Evolutionary conservation across 2,113 vertebrate species (phyloP).

Genomic region (Pomatostomus ruficeps): DNA sequence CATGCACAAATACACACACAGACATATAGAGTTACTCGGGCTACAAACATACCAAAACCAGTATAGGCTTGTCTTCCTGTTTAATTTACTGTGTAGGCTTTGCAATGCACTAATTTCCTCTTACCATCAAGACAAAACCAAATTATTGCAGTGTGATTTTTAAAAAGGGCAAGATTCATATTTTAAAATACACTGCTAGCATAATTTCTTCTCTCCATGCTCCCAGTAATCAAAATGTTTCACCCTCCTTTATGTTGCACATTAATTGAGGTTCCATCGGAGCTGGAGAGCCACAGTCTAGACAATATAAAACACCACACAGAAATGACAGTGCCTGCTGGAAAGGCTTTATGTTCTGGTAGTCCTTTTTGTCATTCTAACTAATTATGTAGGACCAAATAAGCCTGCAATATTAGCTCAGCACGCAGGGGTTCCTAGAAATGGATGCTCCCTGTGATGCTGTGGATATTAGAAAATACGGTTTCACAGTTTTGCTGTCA

Average conservation of each 20-base stretch:
- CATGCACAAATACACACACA: background rate
- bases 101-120: background rate
- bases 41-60: background rate
- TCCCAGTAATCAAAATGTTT: constrained; percentile 17
- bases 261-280: background rate
- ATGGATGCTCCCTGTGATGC: constrained; percentile 42
- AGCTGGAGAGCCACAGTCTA: constrained; percentile 1
- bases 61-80: background rate
- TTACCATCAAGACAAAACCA: background rate
- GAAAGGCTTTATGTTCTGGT: constrained; percentile 24
- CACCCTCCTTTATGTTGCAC: constrained; percentile 1
- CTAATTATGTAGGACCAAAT: constrained; percentile 36
- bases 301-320: constrained; percentile 18
- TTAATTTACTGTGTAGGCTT: background rate
- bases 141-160: background rate
- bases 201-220: background rate
- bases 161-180: background rate
- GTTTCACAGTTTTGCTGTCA: constrained; percentile 39
- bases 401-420: constrained; percentile 42
- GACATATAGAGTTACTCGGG: background rate
- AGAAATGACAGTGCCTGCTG: constrained; percentile 43
- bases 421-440: constrained; percentile 43
- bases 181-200: background rate
- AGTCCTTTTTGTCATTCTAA: constrained; percentile 56
- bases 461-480: constrained; percentile 44